Evolutionary conservation across 2,797 vertebrate species (phyloP), one percentile per base, ranked within the genome.

Genomic region (Etheostoma perlongum): DNA sequence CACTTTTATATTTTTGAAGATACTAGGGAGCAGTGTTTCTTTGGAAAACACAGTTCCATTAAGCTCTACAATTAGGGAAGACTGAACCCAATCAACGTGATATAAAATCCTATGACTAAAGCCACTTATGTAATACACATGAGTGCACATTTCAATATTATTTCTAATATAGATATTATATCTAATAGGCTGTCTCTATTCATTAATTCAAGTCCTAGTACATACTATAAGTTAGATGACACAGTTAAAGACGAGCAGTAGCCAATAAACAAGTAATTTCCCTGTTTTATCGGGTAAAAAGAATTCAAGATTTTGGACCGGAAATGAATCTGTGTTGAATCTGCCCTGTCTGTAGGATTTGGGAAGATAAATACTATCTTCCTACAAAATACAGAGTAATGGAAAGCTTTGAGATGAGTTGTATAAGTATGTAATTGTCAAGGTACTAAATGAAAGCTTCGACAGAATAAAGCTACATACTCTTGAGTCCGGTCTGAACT

Each of bases 401-500:
- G 11, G 9, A 48, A 51, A n/a, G n/a, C n/a, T n/a, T n/a, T n/a
- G n/a, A n/a, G n/a, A n/a, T n/a, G n/a, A n/a, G n/a, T n/a, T n/a
- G n/a, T n/a, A n/a, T n/a, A n/a, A n/a, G n/a, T n/a, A n/a, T n/a
- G n/a, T n/a, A n/a, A n/a, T n/a, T n/a, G n/a, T n/a, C n/a, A n/a
- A n/a, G n/a, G n/a, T n/a, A n/a, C n/a, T n/a, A 13, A 23, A 18
- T 33, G 6, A 49, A 46, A 47, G n/a, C 12, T 23, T 11, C 1
- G 0, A 62, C 15, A 13, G 7, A 18, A 68, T 15, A 57, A 74
- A 46, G 33, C 40, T 59, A 92, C 96, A 0, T 68, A 99, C 98
- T 90, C 97, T 94, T 4, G 97, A 96, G 63, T 99, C 98, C 0
- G 98, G 96, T 58, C 97, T 96, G 81, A 99, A 99, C 54, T 99